Base-by-base conservation (phyloP, 2,797 vertebrate genomes). In the Phaenicophaeus curvirostris region DNA sequence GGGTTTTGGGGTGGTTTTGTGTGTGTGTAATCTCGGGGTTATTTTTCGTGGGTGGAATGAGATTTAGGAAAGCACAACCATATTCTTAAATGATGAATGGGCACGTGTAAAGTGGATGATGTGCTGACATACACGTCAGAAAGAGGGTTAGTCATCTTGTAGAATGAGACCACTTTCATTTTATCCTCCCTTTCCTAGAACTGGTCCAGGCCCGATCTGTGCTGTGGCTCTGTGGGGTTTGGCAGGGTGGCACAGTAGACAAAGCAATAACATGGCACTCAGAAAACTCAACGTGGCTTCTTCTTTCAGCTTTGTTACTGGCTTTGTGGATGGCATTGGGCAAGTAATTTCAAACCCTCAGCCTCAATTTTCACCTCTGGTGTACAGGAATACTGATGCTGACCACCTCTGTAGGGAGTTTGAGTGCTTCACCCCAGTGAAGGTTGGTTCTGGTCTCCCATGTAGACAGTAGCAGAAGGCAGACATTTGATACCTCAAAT, bases 371-470 rank as follows among this genome's bases (percentile, higher is more conserved):
- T 71, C 15, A 25, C 11, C 27, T 50, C 33, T 68, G 33, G 8
- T 0, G 0, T 10, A 1, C 12, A 35, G 35, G 31, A 71, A 33
- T 23, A 9, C n/a, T 42, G 24, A 14, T 44, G 81, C 35, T 44
- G 55, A 42, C 8, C 28, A 30, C 24, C 24, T 61, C 35, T 78
- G 7, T 30, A 5, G 21, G 35, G 61, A 63, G 44, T 59, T 59
- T 25, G 44, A 53, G 18, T 61, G 55, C 58, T 55, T 65, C 41
- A 20, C 54, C 37, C 35, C 13, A 3, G 37, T 46, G 50, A 59
- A 41, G 31, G 20, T 17, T 61, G 76, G 4, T 37, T 58, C 30
- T 77, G 57, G 1, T 44, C 20, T 55, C 54, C 23, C 44, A 4
- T 55, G 31, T 7, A 24, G 48, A 20, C n/a, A 62, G 1, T 21